Base-by-base conservation (phyloP, 2,113 vertebrate species). In the Proteles cristata region DNA sequence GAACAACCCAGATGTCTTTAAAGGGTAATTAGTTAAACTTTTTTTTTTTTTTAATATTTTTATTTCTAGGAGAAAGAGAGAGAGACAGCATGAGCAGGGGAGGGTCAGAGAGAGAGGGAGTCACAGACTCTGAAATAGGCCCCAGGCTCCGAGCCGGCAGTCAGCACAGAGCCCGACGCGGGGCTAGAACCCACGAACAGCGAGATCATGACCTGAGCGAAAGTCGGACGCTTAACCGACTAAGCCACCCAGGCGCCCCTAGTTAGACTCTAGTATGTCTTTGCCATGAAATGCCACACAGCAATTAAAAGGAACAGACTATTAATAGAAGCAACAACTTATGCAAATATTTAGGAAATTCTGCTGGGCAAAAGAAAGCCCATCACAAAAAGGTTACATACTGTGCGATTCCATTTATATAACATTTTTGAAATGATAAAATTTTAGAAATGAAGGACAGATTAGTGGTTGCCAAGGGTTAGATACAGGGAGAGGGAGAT, bases 391-490 rank as follows among this genome's bases (percentile, higher is more conserved):
- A 79, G n/a, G 9, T 66, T 76, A 23, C n/a, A 77, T 79, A 48
- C 26, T 50, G 1, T 88, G 53, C 55, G 23, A 88, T 76, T 88
- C 16, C 48, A 48, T 76, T 88, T 48, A 74, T 17, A 15, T 86
- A 81, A 73, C 5, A 76, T 65, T 95, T 95, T 92, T 92, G 14
- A 95, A 79, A 65, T 82, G n/a, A 74, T 55, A 66, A 68, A 66
- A 93, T 82, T 83, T 93, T 83, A 66, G 53, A 80, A 92, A 87
- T 73, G 26, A 33, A 87, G 45, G 14, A 86, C 39, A 71, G n/a
- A 58, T 83, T 33, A 88, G 17, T 88, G 6, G 35, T 88, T 83
- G n/a, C 12, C 33, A 73, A 2, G 25, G 23, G 23, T 66, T 88
- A 74, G 31, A 83, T 48, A 58, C 19, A 11, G n/a, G n/a, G 28